These are phyloP conservation scores for Sandelia bainsii DNA, from an alignment of 2,797 vertebrate species.

Conservation along the genomic window DNA sequence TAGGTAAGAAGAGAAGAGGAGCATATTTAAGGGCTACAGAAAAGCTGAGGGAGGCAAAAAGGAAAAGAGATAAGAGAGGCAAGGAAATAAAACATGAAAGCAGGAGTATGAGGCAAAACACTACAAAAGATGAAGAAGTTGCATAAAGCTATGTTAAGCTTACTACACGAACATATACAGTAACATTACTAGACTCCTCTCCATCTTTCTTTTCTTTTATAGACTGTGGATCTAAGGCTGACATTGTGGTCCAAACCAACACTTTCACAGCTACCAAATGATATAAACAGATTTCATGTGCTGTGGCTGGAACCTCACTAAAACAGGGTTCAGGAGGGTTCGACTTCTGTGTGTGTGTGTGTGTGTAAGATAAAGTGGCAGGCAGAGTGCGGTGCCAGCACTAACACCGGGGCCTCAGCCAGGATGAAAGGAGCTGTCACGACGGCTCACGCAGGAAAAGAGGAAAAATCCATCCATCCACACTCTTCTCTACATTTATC, in stretches of 20 bases:
- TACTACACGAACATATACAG: constrained; percentile 15
- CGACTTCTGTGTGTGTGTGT: constrained; percentile 34
- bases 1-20: constrained; percentile 5
- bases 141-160: constrained; percentile 20
- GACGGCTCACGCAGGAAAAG: constrained; percentile 77
- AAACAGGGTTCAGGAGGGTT: constrained; percentile 72
- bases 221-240: constrained; percentile 58
- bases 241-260: constrained; percentile 75
- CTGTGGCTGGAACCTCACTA: constrained; percentile 76
- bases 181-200: constrained; percentile 15
- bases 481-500: constrained; percentile 70
- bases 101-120: constrained; percentile 1
- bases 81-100: neutral
- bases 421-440: constrained; percentile 87
- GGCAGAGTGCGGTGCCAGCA: constrained; percentile 81
- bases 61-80: neutral
- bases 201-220: constrained; percentile 40
- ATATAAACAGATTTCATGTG: constrained; percentile 86
- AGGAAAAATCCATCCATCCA: constrained; percentile 81
- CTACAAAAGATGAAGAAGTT: constrained; percentile 34
- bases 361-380: constrained; percentile 74
- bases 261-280: constrained; percentile 81
- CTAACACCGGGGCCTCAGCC: constrained; percentile 81
- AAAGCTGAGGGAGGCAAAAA: constrained; percentile 38
- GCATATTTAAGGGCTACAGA: constrained; percentile 17